Conservation (phyloP, 2,888 invertebrate genomes). For the Folsomia manolachei region DNA sequence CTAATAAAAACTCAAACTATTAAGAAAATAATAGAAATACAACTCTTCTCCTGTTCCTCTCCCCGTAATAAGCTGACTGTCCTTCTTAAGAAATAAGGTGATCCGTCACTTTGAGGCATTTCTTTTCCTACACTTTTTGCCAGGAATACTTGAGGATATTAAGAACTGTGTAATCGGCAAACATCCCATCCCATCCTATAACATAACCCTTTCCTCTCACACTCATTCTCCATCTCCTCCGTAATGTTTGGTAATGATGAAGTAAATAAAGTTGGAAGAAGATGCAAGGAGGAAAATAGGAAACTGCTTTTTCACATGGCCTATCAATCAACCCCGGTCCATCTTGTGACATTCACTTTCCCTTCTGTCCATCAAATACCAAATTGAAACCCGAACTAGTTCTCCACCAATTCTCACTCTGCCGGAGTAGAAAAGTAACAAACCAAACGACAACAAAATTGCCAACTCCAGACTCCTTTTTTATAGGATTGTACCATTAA, state of each 20-base stretch:
- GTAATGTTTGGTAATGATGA: conserved; percentile 14
- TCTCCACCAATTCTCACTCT: not conserved
- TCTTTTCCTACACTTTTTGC: conserved; percentile 14
- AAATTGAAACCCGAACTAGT: conserved; percentile 8
- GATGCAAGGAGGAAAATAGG: conserved; percentile 25
- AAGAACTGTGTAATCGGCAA: conserved; percentile 4
- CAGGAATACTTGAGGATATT: conserved; percentile 14
- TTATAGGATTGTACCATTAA: not conserved
- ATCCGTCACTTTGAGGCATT: not conserved
- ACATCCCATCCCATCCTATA: conserved; percentile 12
- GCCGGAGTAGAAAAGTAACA: too few species aligned
- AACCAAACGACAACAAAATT: not conserved
- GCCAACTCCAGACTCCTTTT: not conserved
- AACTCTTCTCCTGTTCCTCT: too few species aligned
- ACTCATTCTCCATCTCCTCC: conserved; percentile 22
- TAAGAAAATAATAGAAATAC: too few species aligned
- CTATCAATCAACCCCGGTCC: conserved; percentile 50
- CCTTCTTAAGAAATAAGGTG: too few species aligned
- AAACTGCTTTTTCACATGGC: conserved; percentile 50
- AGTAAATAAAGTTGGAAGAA: conserved; percentile 24
- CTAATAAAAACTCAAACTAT: too few species aligned
- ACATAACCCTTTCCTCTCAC: conserved; percentile 16
- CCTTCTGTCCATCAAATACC: not conserved
- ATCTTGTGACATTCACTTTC: conserved; percentile 31
- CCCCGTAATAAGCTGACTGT: too few species aligned